Base-by-base conservation (phyloP, 2,888 invertebrate species). In the Ormyrus labotus region DNA sequence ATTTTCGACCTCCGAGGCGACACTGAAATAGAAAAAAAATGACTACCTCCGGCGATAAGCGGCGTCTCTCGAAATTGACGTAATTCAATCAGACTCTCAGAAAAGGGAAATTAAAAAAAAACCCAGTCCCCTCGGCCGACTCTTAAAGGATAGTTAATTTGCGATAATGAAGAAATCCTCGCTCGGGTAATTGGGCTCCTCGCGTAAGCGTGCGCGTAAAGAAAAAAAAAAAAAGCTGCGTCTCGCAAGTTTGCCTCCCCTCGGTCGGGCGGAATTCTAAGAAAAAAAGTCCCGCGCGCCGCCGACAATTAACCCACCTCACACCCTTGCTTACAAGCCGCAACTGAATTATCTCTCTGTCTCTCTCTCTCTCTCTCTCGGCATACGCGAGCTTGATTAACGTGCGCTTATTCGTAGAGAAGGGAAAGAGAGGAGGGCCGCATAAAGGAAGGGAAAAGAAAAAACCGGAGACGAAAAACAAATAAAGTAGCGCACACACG, bases 291-390 rank as follows among this genome's bases (percentile, higher is more conserved):
- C 67, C 13, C 55, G n/a, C 60, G 53, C 11, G 19, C 55, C 34
- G 13, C 47, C 63, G 53, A 72, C 81, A 77, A 81, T 81, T 81
- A 81, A 81, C 47, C 71, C 34, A 51, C 65, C 57, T 80, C 65
- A 51, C 72, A 70, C 45, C 57, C 76, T 64, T 68, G 71, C 67
- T 68, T 67, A 80, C 51, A 61, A 70, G 11, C 57, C 13, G 8
- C 13, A 50, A 55, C 64, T 57, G 58, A 63, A 71, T 81, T 72
- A 78, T 68, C 60, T 68, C 69, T 67, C 61, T n/a, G 47, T 68
- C 60, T 68, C 70, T 67, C 61, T n/a, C 47, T 34, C 34, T 34
- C 34, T 34, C 34, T 34, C 34, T 34, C 34, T 34, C 34, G 34
- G 34, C n/a, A 57, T 58, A 48, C 50, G 67, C 10, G 50, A 34